phyloP scores from a whole-genome alignment of 35 echinoderm and acorn worm species.

The Heliocidaris tuberculata region DNA sequence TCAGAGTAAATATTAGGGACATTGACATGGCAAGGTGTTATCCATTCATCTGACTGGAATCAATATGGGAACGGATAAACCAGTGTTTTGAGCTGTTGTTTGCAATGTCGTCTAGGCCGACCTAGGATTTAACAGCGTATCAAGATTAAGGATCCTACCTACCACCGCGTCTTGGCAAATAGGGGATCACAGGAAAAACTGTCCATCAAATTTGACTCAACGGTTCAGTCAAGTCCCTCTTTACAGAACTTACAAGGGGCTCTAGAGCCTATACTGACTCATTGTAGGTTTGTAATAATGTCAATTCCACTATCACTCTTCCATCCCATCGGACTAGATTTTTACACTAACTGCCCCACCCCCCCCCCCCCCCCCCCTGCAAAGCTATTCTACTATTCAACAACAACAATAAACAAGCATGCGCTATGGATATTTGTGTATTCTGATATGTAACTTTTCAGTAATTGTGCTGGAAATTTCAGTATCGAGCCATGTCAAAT shows the following conservation, averaged over 20 bases:
- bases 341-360: background rate
- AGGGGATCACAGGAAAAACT: background rate
- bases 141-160: conserved; percentile 8
- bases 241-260: background rate
- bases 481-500: too few species aligned
- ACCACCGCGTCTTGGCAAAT: background rate
- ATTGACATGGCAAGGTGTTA: background rate
- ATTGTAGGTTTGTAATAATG: background rate
- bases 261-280: background rate
- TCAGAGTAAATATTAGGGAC: background rate
- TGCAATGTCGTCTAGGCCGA: background rate
- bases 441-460: too few species aligned
- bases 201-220: background rate
- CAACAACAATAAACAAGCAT: too few species aligned
- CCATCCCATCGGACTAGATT: background rate
- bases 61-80: background rate
- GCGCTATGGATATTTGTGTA: too few species aligned
- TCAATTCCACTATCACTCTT: background rate
- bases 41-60: background rate
- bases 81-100: background rate
- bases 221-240: background rate
- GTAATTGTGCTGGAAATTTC: too few species aligned
- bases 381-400: too few species aligned
- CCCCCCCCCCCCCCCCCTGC: too few species aligned
- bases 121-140: background rate